Conservation (phyloP, 2,113 vertebrate genomes). For the Paraplagusia blochii region DNA sequence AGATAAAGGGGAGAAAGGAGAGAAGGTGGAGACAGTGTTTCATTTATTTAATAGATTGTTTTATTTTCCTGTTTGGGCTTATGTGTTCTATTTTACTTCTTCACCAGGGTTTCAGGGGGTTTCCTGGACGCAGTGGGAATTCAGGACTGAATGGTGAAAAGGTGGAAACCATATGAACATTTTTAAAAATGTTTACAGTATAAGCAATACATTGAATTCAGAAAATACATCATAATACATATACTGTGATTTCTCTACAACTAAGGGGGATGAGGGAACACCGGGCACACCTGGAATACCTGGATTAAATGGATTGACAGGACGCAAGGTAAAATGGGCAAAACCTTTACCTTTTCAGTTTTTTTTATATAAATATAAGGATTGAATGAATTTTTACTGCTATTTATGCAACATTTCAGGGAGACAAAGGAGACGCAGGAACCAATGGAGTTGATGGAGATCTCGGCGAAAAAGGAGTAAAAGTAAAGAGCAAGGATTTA, state of each 20-base stretch:
- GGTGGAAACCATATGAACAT: conserved; percentile 58
- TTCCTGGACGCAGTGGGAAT: conserved; percentile 75
- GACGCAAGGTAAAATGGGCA: conserved; percentile 77
- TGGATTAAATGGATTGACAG: conserved; percentile 72
- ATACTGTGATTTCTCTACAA: not conserved
- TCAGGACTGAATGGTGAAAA: conserved; percentile 74
- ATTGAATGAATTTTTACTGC: not conserved
- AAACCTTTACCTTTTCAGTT: not conserved
- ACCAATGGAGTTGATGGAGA: conserved; percentile 68
- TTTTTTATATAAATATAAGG: no score
- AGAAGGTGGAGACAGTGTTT: conserved; percentile 72
- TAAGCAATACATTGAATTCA: no score
- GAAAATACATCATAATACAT: no score
- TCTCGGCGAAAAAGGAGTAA: conserved; percentile 80
- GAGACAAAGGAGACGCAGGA: conserved; percentile 76
- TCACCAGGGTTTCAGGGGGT: conserved; percentile 77
- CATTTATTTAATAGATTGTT: not conserved
- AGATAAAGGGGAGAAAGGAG: conserved; percentile 76
- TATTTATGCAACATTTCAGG: conserved; percentile 62
- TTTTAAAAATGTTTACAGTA: no score
- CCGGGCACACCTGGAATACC: conserved; percentile 76
- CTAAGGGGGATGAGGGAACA: conserved; percentile 79
- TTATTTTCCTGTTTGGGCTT: not conserved
- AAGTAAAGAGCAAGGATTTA: conserved; percentile 68
- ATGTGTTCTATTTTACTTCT: not conserved